Conservation (phyloP, 2,113 vertebrate genomes). For the Abramis brama region DNA sequence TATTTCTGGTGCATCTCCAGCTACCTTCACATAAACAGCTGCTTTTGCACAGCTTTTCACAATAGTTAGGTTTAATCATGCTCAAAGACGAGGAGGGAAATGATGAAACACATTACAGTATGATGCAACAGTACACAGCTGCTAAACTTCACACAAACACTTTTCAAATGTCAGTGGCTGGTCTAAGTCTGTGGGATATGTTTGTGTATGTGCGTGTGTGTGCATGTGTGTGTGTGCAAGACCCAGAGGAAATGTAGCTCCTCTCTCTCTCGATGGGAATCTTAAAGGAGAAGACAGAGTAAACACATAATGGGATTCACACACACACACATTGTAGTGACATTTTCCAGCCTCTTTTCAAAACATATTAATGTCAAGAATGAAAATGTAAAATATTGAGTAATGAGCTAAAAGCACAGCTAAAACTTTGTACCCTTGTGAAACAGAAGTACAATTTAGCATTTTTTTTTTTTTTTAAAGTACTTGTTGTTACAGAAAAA, state of each 20-base stretch:
- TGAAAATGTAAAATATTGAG: not conserved
- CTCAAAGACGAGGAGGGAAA: not conserved
- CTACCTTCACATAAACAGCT: slow-evolving; percentile 3
- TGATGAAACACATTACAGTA: slow-evolving; percentile 6
- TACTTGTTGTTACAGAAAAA: not conserved
- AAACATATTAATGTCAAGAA: slow-evolving; percentile 34
- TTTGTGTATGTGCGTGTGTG: not conserved
- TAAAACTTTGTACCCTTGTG: not conserved
- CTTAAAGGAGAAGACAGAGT: slow-evolving; percentile 41
- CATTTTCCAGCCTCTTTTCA: slow-evolving; percentile 41
- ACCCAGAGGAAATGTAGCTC: slow-evolving; percentile 49
- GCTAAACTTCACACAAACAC: slow-evolving; percentile 17
- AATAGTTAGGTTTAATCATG: slow-evolving; percentile 3
- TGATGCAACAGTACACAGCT: slow-evolving; percentile 16
- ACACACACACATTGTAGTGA: not conserved
- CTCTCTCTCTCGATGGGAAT: slow-evolving; percentile 39
- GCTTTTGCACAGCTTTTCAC: slow-evolving; percentile 12
- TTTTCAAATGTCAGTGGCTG: slow-evolving; percentile 18
- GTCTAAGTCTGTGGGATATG: slow-evolving; percentile 8
- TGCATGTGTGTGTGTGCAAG: not conserved
- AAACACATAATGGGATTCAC: slow-evolving; percentile 51
- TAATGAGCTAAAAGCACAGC: not conserved
- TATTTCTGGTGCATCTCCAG: slow-evolving; percentile 11
- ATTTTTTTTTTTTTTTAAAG: not conserved
- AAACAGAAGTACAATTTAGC: not conserved